These are phyloP conservation scores for Tridacna gigas DNA, from an alignment of 2,888 invertebrate genomes.

Conservation along the genomic window DNA sequence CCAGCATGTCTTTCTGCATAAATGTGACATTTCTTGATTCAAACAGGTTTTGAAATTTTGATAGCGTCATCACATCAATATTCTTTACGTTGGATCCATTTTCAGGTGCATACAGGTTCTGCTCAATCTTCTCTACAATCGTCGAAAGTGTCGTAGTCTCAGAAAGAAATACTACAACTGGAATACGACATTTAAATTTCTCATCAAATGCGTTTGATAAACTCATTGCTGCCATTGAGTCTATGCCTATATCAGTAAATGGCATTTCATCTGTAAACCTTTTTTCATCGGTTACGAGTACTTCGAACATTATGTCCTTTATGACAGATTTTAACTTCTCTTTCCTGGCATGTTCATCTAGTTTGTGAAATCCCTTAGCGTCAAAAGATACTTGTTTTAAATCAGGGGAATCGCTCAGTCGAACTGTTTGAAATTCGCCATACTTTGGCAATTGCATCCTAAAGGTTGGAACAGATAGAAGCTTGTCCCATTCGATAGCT, in stretches of 20 bases:
- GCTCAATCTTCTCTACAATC: background rate
- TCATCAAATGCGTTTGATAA: constrained; percentile 20
- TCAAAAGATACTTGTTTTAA: constrained; percentile 1
- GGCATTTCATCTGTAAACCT: background rate
- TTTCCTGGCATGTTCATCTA: background rate
- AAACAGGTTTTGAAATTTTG: background rate
- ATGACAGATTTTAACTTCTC: background rate
- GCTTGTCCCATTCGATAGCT: constrained; percentile 36
- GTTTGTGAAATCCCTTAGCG: background rate
- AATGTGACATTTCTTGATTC: constrained; percentile 13
- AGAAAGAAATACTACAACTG: background rate
- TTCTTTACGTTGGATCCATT: no score
- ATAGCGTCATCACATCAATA: no score
- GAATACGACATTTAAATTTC: constrained; percentile 5
- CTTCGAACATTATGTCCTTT: background rate
- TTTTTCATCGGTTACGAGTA: background rate
- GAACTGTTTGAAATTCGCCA: constrained; percentile 3
- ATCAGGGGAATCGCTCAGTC: background rate
- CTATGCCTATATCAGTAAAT: constrained; percentile 13
- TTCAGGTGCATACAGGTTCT: background rate
- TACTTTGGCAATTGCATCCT: background rate
- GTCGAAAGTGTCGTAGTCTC: constrained; percentile 2
- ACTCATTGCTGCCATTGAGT: constrained; percentile 30
- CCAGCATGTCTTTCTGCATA: constrained; percentile 18
- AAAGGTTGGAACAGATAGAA: constrained; percentile 35